Conservation (phyloP, 2,113 vertebrate genomes). For the pig (Sus scrofa) region DNA sequence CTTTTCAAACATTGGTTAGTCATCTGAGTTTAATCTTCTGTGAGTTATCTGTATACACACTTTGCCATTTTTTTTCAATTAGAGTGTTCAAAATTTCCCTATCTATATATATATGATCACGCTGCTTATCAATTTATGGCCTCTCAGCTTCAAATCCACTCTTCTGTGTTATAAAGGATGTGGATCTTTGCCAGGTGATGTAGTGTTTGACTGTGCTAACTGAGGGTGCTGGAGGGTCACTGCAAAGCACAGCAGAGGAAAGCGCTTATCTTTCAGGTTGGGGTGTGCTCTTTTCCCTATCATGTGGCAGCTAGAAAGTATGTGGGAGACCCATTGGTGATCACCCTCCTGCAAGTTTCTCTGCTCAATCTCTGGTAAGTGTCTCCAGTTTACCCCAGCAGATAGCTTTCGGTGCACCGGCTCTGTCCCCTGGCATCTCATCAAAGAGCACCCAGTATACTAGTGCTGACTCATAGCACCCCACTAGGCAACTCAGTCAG, state of each 20-base stretch:
- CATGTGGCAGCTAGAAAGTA: not conserved
- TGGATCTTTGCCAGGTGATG: not conserved
- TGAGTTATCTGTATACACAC: not conserved
- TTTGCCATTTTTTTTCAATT: conserved; percentile 2
- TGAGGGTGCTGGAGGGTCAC: not conserved
- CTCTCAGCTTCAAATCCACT: not conserved
- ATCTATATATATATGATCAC: not conserved
- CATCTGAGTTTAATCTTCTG: not conserved
- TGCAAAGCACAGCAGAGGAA: not conserved
- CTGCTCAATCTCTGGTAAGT: not conserved
- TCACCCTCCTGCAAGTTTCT: not conserved
- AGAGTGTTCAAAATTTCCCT: not conserved
- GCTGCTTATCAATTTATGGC: not conserved
- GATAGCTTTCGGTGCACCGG: not conserved
- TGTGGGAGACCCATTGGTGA: not conserved
- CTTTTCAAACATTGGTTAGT: not conserved
- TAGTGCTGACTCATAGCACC: not conserved
- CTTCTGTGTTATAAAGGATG: not conserved
- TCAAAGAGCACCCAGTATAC: accelerated
- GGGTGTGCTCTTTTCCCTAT: not conserved
- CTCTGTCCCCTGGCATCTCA: not conserved
- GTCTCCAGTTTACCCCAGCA: not conserved
- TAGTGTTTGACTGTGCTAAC: not conserved
- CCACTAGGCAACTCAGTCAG: not conserved
- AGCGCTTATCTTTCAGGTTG: not conserved